These are phyloP conservation scores for Tauraco erythrolophus DNA, from an alignment of 2,113 vertebrate genomes.

Conservation along the genomic window DNA sequence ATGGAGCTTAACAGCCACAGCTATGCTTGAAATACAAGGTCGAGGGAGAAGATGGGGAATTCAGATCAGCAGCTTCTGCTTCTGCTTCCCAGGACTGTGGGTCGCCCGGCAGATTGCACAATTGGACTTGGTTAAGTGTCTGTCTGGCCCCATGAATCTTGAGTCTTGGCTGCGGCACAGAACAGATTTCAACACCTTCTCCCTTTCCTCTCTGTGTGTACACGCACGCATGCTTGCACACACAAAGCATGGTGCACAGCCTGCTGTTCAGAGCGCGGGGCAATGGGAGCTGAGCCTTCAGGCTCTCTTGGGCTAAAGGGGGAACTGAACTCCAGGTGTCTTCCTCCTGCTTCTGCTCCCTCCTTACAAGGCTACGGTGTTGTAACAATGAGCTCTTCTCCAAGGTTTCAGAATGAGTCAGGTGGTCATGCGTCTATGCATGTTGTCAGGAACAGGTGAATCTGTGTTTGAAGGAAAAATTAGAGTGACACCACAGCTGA, in stretches of 20 bases:
- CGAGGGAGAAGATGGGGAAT: not conserved
- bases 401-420: not conserved
- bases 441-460: not conserved
- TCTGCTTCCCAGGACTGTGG: not conserved
- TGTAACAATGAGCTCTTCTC: not conserved
- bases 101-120: constrained; percentile 2
- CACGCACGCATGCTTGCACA: not conserved
- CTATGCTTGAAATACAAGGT: not conserved
- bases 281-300: not conserved
- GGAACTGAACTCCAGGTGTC: not conserved
- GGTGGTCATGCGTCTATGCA: fast-evolving
- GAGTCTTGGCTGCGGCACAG: not conserved
- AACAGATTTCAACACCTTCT: constrained; percentile 51
- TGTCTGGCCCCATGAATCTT: constrained; percentile 43
- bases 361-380: fast-evolving
- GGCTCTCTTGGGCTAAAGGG: not conserved
- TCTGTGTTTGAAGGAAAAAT: not conserved
- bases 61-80: not conserved
- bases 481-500: not conserved
- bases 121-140: not conserved
- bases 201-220: not conserved
- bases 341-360: not conserved
- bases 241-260: not conserved
- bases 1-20: not conserved
- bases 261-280: not conserved